These are phyloP conservation scores for Zaprionus nigranus DNA, from an alignment of 1,140 invertebrate species.

Conservation along the genomic window DNA sequence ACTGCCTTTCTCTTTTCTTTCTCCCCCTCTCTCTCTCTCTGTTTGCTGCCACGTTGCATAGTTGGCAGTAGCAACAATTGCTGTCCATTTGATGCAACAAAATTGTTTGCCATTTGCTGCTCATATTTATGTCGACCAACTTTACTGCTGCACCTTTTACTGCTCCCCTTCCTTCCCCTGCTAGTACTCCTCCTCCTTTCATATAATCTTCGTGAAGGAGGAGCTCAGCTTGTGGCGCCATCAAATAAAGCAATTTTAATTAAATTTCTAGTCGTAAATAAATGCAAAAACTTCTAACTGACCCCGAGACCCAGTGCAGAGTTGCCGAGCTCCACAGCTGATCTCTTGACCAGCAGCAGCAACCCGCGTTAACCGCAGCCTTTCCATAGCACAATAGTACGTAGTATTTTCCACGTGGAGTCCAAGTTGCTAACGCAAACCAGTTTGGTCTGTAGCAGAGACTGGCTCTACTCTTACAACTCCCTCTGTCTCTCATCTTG, in stretches of 20 bases:
- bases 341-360: conserved; percentile 62
- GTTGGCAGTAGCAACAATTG: conserved; percentile 39
- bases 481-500: no score
- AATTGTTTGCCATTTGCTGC: conserved; percentile 62
- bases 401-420: neutral
- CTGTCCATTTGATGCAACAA: conserved; percentile 56
- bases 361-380: conserved; percentile 38
- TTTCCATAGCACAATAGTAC: conserved; percentile 47
- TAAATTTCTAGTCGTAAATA: conserved; percentile 70
- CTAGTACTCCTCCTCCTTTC: neutral
- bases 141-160: neutral
- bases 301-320: conserved; percentile 19
- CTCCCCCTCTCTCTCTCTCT: neutral
- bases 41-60: conserved; percentile 44
- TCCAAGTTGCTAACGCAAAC: conserved; percentile 31
- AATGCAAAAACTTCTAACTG: conserved; percentile 34
- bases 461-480: neutral
- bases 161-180: no score
- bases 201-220: neutral
- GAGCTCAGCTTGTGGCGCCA: conserved; percentile 10
- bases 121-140: conserved; percentile 28
- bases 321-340: conserved; percentile 24
- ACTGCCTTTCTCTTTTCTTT: conserved; percentile 13
- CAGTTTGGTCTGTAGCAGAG: conserved; percentile 56
- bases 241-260: conserved; percentile 65